Base-by-base conservation (phyloP, 2,888 invertebrate species). In the Sturmia bella region DNA sequence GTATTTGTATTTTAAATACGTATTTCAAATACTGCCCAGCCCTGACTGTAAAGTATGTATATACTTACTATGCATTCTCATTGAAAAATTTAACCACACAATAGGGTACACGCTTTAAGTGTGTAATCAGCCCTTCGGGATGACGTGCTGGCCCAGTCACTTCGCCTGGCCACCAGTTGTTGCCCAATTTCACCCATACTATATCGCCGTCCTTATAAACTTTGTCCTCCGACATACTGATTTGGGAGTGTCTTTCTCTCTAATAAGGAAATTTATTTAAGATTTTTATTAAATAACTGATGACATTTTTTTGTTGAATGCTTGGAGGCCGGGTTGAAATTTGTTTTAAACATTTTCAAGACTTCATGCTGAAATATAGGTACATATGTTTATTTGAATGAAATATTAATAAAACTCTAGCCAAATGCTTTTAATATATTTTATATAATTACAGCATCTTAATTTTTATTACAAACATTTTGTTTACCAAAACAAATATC, bases 161-260 rank as follows among this genome's bases (percentile, higher is more conserved):
- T 90, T 95, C 95, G 12, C 95, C 96, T 27, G 97, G 96, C 97
- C 97, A 97, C 96, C 96, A 97, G 87, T 93, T 94, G 48, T 93
- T 92, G 45, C 95, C 94, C 83, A 96, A 91, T 90, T 96, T 96
- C 19, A 96, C 96, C 96, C 96, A 97, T 83, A 96, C 96, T 86
- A 96, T 92, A 87, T 96, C 96, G 68, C 95, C 95, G 86, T 94
- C 94, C 86, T 92, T 92, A 91, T 89, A 90, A 9, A 69, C 82
- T 61, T 83, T 83, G 43, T 85, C 86, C 45, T 84, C 85, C 5
- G 87, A 86, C 88, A 89, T 89, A 2, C 37, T 84, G 72, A 7
- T 48, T 50, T 32, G 3, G 43, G 24, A 39, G n/a, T 24, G 17
- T 75, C 1, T 57, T 12, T 50, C n/a, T 21, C 9, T 13, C n/a